Evolutionary conservation across 2,113 vertebrate genomes (phyloP), one percentile per base, ranked within the genome.

Genomic region (Siniperca knerii): DNA sequence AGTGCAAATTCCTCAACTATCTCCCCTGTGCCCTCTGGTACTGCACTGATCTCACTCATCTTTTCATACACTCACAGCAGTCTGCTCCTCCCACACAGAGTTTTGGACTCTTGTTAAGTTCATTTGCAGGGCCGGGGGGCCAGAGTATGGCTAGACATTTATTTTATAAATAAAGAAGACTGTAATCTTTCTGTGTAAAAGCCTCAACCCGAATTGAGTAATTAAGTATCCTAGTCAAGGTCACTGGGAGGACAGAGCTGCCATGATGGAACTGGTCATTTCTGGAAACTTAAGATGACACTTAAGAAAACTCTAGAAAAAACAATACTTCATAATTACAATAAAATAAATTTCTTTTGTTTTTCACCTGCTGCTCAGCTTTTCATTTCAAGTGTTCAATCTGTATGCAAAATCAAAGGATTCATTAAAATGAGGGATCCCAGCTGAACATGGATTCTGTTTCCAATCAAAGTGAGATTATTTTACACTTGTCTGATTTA

Each of bases 161-260:
- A 65, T 79, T 79, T 83, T 10, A 76, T 71, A 72, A 73, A 81
- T 90, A 82, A 80, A 89, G 66, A 65, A 3, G 10, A 55, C 33
- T 44, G 20, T 48, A 74, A 78, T 85, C 8, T 72, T 23, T 75
- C 52, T 11, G 48, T 73, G 40, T 42, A 25, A 64, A 84, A 10
- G 21, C 61, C 48, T 78, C 35, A 33, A 65, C 62, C 57, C 84
- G 35, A 69, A n/a, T 2, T 8, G 13, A 75, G 58, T 80, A 52
- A 86, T 88, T 64, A 84, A 57, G 25, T 44, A 25, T 42, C 25
- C 65, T 9, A 66, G 86, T n/a, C 69, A 75, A 83, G 72, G 83
- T 85, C 61, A 70, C 13, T 15, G 0, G 4, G 64, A 86, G 85
- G 64, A 75, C 75, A 52, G 21, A 60, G 72, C 68, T 20, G 13